Percentiles rank a stretch among this genome's conserved stretches.
Conservation (phyloP, 2,797 vertebrate genomes). For the Erethizon dorsatum region DNA sequence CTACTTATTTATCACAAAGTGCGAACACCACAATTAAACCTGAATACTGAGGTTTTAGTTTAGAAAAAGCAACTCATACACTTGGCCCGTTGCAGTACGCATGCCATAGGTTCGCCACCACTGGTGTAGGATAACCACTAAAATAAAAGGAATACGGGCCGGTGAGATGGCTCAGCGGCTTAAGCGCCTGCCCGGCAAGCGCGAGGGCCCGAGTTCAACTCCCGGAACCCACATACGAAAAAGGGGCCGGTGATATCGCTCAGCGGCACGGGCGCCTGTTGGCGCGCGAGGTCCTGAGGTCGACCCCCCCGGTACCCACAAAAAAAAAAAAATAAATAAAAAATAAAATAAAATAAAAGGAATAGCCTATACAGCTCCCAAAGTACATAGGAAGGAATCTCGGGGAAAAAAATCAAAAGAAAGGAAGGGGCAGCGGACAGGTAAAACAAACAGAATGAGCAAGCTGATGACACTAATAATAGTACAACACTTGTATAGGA, state of each 20-base stretch:
- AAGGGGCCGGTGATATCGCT: no score
- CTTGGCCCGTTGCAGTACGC: neutral
- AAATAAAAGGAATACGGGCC: neutral
- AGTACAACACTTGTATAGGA: neutral
- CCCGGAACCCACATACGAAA: no score
- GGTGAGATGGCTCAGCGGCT: no score
- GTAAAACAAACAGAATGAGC: conserved; percentile 1
- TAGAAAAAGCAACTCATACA: neutral
- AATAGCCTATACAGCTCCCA: neutral
- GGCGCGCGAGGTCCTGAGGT: no score
- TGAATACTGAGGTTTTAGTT: neutral
- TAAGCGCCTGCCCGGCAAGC: no score
- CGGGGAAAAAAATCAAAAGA: conserved; percentile 30
- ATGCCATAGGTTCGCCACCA: neutral
- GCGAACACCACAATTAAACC: neutral
- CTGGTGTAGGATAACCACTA: neutral
- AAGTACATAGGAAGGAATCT: neutral
- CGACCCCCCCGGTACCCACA: no score
- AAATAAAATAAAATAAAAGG: neutral
- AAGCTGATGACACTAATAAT: neutral
- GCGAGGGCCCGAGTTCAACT: no score
- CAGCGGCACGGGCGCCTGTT: no score
- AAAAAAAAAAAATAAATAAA: no score
- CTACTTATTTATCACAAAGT: neutral
- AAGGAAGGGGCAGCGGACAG: neutral